Conservation (phyloP, 2,888 invertebrate species). For the Epiblema foenella region DNA sequence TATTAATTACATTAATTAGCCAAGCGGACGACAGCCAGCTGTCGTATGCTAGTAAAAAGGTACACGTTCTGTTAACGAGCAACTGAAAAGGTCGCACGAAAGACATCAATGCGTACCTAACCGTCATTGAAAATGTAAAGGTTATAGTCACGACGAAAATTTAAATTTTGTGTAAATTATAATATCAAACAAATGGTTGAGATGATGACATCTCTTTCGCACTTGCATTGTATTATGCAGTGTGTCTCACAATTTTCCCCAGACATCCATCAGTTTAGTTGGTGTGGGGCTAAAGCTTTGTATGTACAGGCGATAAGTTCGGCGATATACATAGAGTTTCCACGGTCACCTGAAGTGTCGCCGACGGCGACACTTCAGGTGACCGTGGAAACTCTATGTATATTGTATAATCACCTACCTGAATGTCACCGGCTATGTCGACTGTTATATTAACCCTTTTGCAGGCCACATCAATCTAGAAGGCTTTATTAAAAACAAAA, state of each 20-base stretch:
- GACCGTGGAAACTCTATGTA: too few species aligned
- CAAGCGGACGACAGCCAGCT: not conserved
- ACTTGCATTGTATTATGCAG: not conserved
- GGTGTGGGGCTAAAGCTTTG: not conserved
- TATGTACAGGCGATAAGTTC: too few species aligned
- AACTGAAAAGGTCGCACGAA: slow-evolving; percentile 1
- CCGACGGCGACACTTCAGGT: too few species aligned
- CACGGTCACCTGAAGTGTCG: too few species aligned
- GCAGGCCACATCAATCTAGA: too few species aligned
- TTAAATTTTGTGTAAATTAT: not conserved
- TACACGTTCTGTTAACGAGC: slow-evolving; percentile 9
- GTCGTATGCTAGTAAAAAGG: slow-evolving; percentile 1
- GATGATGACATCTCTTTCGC: not conserved
- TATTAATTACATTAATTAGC: not conserved
- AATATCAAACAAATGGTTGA: not conserved
- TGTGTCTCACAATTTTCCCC: not conserved
- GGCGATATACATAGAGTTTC: too few species aligned
- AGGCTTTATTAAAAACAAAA: too few species aligned
- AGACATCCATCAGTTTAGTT: not conserved
- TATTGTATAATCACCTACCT: too few species aligned
- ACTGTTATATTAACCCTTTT: too few species aligned
- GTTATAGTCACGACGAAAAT: not conserved
- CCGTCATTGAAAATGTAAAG: not conserved
- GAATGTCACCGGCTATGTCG: too few species aligned
- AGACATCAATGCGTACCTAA: not conserved